Conservation (phyloP, 2,888 invertebrate genomes). For the Abscondita cerata region DNA sequence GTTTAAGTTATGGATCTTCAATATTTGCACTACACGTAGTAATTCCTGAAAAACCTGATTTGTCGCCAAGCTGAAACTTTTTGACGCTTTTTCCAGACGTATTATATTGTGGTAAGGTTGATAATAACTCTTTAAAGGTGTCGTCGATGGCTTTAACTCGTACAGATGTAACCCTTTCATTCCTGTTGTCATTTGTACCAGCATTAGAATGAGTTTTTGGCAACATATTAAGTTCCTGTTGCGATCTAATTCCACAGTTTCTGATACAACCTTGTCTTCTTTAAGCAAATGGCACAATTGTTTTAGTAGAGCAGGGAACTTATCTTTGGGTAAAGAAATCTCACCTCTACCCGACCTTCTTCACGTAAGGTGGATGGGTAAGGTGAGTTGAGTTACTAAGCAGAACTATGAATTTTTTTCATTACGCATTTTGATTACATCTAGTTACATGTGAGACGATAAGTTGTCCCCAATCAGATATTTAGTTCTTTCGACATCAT, state of each 20-base stretch:
- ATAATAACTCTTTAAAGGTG: neutral
- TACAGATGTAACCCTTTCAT: neutral
- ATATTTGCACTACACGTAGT: neutral
- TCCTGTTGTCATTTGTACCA: neutral
- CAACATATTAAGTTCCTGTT: neutral
- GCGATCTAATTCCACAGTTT: neutral
- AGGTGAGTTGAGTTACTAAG: neutral
- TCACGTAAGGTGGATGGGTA: conserved; percentile 1
- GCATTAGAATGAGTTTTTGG: neutral
- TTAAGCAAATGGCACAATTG: neutral
- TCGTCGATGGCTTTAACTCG: neutral
- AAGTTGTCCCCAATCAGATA: neutral
- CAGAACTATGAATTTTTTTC: neutral
- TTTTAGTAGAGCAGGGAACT: neutral
- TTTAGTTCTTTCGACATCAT: neutral
- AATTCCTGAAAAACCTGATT: neutral
- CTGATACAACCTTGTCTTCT: neutral
- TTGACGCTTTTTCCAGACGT: neutral
- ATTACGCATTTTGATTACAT: neutral
- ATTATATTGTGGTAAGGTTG: neutral
- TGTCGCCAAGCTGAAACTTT: neutral
- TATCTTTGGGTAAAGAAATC: neutral
- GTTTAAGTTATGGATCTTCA: neutral
- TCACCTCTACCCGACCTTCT: neutral
- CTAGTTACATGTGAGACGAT: neutral